Percentiles rank a stretch among this genome's conserved stretches.
Evolutionary conservation across 2,797 vertebrate species (phyloP).

Genomic region (Lepilemur septentrionalis): DNA sequence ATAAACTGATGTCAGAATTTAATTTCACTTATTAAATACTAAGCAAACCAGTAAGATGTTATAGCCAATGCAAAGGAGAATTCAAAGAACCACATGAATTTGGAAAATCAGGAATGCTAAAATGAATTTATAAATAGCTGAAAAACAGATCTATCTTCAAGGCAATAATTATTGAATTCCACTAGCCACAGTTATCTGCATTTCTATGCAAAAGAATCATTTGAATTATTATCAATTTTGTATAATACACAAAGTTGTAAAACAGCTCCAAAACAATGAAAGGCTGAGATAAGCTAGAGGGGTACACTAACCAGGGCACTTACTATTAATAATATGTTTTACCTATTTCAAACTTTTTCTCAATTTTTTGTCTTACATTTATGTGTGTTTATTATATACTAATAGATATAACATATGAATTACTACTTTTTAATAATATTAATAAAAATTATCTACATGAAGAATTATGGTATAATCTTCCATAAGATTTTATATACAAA

Average conservation of each 20-base stretch:
- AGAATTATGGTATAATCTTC: neutral
- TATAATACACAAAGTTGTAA: neutral
- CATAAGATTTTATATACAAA: neutral
- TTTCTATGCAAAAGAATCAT: neutral
- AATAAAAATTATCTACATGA: neutral
- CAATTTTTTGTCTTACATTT: neutral
- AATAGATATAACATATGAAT: neutral
- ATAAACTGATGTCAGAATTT: neutral
- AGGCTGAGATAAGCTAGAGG: neutral
- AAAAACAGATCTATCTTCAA: neutral
- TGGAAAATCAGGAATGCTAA: neutral
- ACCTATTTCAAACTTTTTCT: neutral
- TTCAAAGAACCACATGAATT: neutral
- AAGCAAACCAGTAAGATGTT: neutral
- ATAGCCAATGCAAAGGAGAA: neutral
- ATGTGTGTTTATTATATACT: neutral
- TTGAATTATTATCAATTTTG: neutral
- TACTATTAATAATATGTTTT: neutral
- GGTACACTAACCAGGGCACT: neutral
- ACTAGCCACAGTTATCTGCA: neutral
- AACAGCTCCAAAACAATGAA: neutral
- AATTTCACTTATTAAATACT: neutral
- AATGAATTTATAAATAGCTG: neutral
- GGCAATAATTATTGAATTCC: neutral
- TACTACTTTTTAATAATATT: neutral